Evolutionary conservation across 2,797 vertebrate genomes (phyloP).

Genomic region (Crocidura indochinensis): DNA sequence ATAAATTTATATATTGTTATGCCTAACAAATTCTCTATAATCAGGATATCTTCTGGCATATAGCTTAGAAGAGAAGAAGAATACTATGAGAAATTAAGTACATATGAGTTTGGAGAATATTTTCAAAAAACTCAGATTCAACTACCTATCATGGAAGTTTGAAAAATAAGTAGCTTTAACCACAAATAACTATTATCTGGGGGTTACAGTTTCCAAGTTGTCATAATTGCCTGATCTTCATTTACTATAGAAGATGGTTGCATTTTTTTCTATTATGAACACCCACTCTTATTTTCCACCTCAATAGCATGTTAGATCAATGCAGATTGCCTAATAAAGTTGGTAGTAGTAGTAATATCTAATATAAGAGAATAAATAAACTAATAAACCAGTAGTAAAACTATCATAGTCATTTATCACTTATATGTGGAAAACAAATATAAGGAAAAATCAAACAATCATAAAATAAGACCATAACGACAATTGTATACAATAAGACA

Average conservation of each 20-base stretch:
- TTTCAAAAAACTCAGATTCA: constrained; percentile 11
- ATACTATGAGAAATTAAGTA: neutral
- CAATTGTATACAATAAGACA: neutral
- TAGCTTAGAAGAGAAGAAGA: neutral
- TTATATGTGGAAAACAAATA: neutral
- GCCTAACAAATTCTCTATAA: neutral
- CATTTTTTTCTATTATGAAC: neutral
- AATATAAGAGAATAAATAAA: neutral
- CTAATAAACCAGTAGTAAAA: neutral
- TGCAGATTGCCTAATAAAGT: neutral
- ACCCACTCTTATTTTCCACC: rapidly evolving
- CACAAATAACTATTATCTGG: neutral
- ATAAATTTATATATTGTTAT: neutral
- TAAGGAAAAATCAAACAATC: neutral
- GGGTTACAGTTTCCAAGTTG: neutral
- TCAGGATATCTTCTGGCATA: neutral
- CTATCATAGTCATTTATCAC: neutral
- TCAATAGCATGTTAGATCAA: neutral
- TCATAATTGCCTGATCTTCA: neutral
- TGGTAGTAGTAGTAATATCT: neutral
- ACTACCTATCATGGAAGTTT: neutral
- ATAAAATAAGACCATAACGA: neutral
- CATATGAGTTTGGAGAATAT: neutral
- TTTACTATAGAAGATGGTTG: neutral
- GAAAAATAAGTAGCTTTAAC: neutral